Evolutionary conservation across 2,797 vertebrate genomes (phyloP), one percentile per base, ranked within the genome.

Genomic region (Botia kubotai): DNA sequence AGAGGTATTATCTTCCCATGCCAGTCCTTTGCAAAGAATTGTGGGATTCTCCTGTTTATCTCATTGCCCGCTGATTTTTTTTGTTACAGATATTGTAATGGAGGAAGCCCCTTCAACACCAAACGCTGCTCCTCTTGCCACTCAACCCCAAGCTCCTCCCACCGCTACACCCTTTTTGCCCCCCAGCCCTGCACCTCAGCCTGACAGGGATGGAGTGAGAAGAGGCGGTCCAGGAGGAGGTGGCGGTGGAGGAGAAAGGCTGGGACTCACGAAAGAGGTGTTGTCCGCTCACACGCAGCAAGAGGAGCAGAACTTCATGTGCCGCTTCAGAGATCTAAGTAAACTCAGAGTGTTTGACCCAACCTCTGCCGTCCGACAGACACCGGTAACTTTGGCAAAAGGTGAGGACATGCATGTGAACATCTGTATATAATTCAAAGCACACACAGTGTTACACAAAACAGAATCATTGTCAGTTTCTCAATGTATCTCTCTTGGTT

Each of bases 281-380:
- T 93, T 98, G 52, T 97, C 95, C 0, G 93, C 94, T 72, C 96
- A 98, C 90, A 98, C 97, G 0, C 97, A 97, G 89, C 93, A 96
- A 88, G 96, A 96, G 89, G 97, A 98, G 82, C 95, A 96, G 88
- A 94, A 93, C 21, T 98, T 97, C 88, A 92, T 98, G 16, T 94
- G 94, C 62, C 95, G 94, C 39, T 97, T 97, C 85, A 94, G 93
- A 23, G 95, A 96, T 81, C 93, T 96, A 48, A 94, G 96, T 89
- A 94, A 94, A 86, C 93, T 97, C 67, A 89, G 92, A 0, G 94
- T 96, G 4, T 95, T 96, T 0, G 94, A 95, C 69, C 86, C 95
- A 43, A 89, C 90, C 1, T 90, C 92, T 0, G 82, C 88, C 0
- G 87, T 91, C 79, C 89, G 74, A 46, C 84, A 87, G 48, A 80